Evolutionary conservation across 2,113 vertebrate species (phyloP).

Genomic region (Microcebus tavaratra): DNA sequence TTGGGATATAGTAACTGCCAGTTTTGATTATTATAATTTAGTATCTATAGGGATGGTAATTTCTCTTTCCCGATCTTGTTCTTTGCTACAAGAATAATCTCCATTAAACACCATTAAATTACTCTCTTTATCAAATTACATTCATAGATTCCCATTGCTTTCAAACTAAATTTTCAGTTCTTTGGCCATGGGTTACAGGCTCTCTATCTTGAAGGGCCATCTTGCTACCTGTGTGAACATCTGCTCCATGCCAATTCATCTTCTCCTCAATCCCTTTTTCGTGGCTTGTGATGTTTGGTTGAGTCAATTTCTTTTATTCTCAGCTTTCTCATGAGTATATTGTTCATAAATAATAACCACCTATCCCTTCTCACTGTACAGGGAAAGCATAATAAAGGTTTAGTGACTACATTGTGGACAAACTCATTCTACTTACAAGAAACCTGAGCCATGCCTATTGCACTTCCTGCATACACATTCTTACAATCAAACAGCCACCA

Average conservation of each 20-base stretch:
- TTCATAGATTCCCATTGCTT: not conserved
- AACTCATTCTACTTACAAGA: constrained; percentile 11
- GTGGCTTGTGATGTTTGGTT: not conserved
- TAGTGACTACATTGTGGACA: not conserved
- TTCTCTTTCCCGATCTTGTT: not conserved
- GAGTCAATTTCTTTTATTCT: constrained; percentile 31
- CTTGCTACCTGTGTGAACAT: not conserved
- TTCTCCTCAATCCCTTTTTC: not conserved
- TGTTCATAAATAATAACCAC: not conserved
- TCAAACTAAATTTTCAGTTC: not conserved
- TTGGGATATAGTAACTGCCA: not conserved
- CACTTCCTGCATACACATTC: not conserved
- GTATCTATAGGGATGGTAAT: not conserved
- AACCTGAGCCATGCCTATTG: not conserved
- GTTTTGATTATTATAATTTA: not conserved
- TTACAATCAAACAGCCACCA: not conserved
- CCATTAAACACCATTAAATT: not conserved
- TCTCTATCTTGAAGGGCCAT: not conserved
- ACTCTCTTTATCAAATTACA: not conserved
- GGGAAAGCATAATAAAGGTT: not conserved
- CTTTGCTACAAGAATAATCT: not conserved
- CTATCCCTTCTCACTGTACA: not conserved
- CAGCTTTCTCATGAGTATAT: constrained; percentile 30
- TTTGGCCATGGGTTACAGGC: not conserved
- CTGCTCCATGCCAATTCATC: not conserved